Evolutionary conservation across 2,797 vertebrate genomes (phyloP).

Genomic region (Arctocebus calabarensis): DNA sequence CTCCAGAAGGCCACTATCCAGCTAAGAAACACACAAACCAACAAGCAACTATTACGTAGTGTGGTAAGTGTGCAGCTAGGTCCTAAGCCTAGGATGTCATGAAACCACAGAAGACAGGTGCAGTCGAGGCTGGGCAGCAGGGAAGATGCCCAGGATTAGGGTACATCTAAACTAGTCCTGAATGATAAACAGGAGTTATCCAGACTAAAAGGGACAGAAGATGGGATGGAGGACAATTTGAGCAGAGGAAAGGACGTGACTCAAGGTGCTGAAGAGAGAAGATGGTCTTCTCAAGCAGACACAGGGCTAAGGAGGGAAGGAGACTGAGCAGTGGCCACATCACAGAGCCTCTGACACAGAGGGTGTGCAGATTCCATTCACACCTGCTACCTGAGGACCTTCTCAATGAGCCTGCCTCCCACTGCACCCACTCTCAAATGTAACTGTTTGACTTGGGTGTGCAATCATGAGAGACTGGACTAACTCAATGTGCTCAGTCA

Average conservation of each 20-base stretch:
- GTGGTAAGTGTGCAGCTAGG: neutral
- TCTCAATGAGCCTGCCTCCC: neutral
- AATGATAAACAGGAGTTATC: neutral
- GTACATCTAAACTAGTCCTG: neutral
- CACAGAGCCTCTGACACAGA: neutral
- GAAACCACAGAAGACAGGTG: neutral
- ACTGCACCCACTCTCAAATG: neutral
- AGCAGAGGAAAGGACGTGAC: neutral
- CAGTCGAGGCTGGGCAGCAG: neutral
- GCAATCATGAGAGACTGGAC: slow-evolving; percentile 32
- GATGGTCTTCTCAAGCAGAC: neutral
- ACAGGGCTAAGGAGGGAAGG: neutral
- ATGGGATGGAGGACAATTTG: neutral
- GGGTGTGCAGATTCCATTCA: neutral
- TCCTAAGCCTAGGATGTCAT: neutral
- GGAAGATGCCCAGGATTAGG: neutral
- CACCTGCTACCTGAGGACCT: neutral
- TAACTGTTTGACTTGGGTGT: neutral
- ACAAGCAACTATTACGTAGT: neutral
- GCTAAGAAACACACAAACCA: neutral
- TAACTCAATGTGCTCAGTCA: neutral
- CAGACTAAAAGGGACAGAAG: neutral
- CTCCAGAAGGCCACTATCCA: neutral
- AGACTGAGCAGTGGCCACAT: neutral
- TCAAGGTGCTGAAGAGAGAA: neutral